Base-by-base conservation (phyloP, 2,888 invertebrate genomes). In the Uloborus plumipes region DNA sequence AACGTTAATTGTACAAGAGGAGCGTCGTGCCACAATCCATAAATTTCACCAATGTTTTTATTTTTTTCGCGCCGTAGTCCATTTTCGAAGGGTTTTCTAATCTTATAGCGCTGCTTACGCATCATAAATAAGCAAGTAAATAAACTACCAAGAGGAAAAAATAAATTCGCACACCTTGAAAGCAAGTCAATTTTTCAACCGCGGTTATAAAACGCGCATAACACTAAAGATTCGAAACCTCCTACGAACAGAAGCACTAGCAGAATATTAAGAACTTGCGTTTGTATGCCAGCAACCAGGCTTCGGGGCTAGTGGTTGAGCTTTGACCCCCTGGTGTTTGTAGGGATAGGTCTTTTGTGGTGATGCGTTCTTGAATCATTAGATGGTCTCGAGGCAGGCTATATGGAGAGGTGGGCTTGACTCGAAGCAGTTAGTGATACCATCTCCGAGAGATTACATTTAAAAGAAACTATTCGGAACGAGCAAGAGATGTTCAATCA, bases 231-330 rank as follows among this genome's bases (percentile, higher is more conserved):
- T 39, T 39, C 39, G 39, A 39, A 64, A 49, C 67, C 80, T 59
- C 80, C 80, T 80, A 80, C 80, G 80, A 80, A 80, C 80, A 53
- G 80, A 74, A 80, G 80, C 80, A 74, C 47, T 69, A 18, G 74
- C 50, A 22, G 80, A 73, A 80, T 80, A 80, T 80, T 80, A 80
- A 80, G 62, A 49, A 66, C 39, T 49, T 39, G 39, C 39, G 39
- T 9, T 9, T 39, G 39, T 39, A 11, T 7, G 39, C 39, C 39
- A 39, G 39, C 39, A 39, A 39, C 39, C 9, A 39, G 39, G 39
- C 39, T 39, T 39, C 39, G 9, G 39, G 77, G 55, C 70, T 64
- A 51, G 47, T 58, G 22, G 47, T 55, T 77, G 70, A 77, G 22
- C 70, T 77, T 70, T 77, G 64, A 71, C 77, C 70, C 55, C 69